A percentile compares a stretch with the other conserved stretches of the same genome.
These are phyloP conservation scores for Apodemia zela DNA, from an alignment of 2,888 invertebrate genomes.

Conservation along the genomic window DNA sequence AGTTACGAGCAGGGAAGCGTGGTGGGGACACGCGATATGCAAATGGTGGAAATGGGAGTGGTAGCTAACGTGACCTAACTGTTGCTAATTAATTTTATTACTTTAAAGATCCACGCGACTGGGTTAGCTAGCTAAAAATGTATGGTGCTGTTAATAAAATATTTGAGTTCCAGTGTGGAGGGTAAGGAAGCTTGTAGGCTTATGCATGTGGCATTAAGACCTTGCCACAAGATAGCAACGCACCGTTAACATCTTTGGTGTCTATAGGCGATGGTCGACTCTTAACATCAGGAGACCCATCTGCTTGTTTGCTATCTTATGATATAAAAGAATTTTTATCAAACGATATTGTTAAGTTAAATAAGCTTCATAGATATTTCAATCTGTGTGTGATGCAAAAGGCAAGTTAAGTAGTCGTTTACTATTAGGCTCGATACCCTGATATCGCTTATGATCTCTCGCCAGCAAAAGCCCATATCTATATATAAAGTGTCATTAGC, in stretches of 20 bases:
- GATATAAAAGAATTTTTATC: no score
- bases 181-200: no score
- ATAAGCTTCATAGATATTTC: no score
- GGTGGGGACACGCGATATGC: conserved; percentile 22
- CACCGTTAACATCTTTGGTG: no score
- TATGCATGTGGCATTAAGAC: no score
- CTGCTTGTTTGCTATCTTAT: no score
- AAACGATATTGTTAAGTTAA: no score
- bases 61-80: conserved; percentile 16
- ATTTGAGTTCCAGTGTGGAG: no score
- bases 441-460: background rate
- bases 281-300: no score
- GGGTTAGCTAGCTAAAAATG: background rate
- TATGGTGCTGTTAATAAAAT: background rate
- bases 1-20: conserved; percentile 7
- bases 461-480: conserved; percentile 5
- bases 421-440: background rate
- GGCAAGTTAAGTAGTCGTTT: background rate
- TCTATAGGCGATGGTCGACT: no score
- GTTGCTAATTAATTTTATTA: conserved; percentile 10
- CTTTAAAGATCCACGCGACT: conserved; percentile 9
- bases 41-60: conserved; percentile 19
- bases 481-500: background rate
- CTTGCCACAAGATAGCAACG: no score
- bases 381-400: background rate